Conservation (phyloP, 2,113 vertebrate species). For the Microcebus jonahi region DNA sequence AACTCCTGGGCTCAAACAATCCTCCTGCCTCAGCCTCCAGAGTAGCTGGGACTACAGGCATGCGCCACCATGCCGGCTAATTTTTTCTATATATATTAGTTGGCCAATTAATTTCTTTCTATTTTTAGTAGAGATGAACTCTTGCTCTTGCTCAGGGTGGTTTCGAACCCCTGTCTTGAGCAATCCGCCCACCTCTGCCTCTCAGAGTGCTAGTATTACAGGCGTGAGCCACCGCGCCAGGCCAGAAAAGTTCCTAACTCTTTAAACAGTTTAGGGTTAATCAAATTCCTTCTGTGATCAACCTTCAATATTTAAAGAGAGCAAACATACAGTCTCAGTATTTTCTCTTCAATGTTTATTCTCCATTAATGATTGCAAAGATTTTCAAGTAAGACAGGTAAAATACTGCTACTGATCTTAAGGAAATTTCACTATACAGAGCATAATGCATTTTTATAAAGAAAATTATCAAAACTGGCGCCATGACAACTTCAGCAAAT, state of each 20-base stretch:
- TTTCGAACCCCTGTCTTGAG: no score
- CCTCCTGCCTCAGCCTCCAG: no score
- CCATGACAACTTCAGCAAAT: conserved; percentile 11
- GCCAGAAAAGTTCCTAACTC: background rate
- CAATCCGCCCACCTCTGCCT: no score
- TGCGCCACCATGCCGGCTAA: no score
- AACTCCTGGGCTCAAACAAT: no score
- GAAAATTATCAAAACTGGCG: conserved; percentile 18
- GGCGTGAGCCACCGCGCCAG: no score
- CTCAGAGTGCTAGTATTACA: no score
- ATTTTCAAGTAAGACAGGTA: conserved; percentile 28
- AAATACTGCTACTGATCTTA: conserved; percentile 21
- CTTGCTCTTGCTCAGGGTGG: no score
- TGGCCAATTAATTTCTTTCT: no score
- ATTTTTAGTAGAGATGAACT: no score
- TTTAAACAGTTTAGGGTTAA: conserved; percentile 3
- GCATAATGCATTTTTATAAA: background rate
- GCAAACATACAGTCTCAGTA: background rate
- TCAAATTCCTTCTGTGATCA: background rate
- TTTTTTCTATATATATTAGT: no score
- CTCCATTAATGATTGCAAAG: conserved; percentile 25
- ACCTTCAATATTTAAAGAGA: background rate
- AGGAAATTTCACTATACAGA: background rate
- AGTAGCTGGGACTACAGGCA: no score
- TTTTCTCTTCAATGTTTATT: conserved; percentile 23